Evolutionary conservation across 1,140 invertebrate species (phyloP).

Genomic region (Drosophila kurseongensis): DNA sequence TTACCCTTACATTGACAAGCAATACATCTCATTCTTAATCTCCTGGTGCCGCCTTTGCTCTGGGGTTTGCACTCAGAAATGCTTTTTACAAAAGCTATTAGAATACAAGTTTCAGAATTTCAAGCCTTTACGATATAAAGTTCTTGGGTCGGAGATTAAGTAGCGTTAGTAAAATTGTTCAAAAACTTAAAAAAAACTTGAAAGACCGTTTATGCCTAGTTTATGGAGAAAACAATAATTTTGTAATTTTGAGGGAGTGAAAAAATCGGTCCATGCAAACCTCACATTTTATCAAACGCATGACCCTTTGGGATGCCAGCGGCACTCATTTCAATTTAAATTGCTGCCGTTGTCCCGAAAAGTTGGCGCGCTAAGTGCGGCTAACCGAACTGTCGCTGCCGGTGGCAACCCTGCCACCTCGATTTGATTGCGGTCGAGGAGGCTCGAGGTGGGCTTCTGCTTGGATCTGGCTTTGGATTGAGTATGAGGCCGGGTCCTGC

Average conservation of each 20-base stretch:
- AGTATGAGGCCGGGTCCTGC: slow-evolving; percentile 2
- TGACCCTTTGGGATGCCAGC: background rate
- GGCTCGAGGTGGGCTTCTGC: background rate
- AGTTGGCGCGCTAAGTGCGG: slow-evolving; percentile 30
- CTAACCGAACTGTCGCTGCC: slow-evolving; percentile 57
- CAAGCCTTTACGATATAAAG: no score
- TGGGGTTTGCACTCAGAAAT: background rate
- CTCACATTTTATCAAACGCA: background rate
- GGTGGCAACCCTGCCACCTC: slow-evolving; percentile 34
- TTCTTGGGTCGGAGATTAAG: no score
- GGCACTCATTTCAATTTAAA: slow-evolving; percentile 60
- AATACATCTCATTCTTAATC: slow-evolving; percentile 16
- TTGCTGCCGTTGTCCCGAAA: slow-evolving; percentile 23
- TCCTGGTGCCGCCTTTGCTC: slow-evolving; percentile 14
- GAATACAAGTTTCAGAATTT: no score
- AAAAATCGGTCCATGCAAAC: background rate
- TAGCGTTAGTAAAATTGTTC: no score
- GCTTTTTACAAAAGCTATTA: no score
- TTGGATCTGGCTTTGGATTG: background rate
- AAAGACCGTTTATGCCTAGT: no score
- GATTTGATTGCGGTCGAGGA: slow-evolving; percentile 62
- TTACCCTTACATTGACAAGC: slow-evolving; percentile 63
- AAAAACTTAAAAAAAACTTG: no score
- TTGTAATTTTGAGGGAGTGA: no score
- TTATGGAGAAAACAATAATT: no score